Evolutionary conservation across 2,797 vertebrate genomes (phyloP).

Genomic region (Tapera naevia): DNA sequence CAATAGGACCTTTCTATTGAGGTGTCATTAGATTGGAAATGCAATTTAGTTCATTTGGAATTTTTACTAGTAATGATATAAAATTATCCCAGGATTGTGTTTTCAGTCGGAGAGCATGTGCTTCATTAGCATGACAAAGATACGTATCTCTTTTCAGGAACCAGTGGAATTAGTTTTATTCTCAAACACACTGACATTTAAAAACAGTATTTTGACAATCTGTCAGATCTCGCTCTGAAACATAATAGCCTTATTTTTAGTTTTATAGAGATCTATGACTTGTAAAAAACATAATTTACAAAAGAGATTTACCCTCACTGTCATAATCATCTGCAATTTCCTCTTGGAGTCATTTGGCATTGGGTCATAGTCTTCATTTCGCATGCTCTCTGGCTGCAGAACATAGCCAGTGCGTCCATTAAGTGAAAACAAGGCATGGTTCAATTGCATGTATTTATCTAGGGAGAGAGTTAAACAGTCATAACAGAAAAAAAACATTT

Average conservation of each 20-base stretch:
- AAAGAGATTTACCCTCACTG: constrained; percentile 81
- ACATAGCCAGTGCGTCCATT: constrained; percentile 91
- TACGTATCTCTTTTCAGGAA: neutral
- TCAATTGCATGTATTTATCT: constrained; percentile 96
- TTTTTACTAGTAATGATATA: neutral
- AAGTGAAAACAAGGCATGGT: constrained; percentile 90
- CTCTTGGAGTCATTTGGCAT: constrained; percentile 77
- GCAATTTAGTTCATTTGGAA: neutral
- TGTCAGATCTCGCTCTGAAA: constrained; percentile 44
- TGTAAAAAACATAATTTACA: neutral
- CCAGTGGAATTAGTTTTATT: neutral
- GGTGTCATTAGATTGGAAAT: neutral
- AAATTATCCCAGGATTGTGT: neutral
- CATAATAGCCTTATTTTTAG: constrained; percentile 52
- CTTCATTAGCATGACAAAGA: constrained; percentile 35
- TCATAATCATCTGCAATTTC: constrained; percentile 82
- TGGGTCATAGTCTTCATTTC: constrained; percentile 85
- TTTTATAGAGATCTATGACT: constrained; percentile 43
- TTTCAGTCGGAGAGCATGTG: neutral
- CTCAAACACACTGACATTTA: constrained; percentile 34
- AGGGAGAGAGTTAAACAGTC: constrained; percentile 11
- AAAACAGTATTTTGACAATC: constrained; percentile 57
- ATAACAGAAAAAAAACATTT: neutral
- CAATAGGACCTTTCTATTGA: neutral
- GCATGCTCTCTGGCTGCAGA: constrained; percentile 92